Percentiles rank a stretch among this genome's conserved stretches.
Conservation (phyloP, 2,797 vertebrate species). For the Chaenodraco wilsoni region DNA sequence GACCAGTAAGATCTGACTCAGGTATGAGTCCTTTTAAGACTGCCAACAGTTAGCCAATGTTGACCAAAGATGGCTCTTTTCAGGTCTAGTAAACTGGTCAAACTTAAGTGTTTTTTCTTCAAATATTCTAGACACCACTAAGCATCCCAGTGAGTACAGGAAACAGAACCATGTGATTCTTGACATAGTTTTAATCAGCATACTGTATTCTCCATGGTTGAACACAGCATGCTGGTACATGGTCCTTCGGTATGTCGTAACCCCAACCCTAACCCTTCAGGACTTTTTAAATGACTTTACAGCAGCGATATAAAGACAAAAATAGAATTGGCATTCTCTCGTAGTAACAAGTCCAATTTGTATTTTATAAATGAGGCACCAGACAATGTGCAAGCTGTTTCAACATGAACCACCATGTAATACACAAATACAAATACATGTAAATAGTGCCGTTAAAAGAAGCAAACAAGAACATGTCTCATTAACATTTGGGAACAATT, state of each 20-base stretch:
- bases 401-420: constrained; percentile 24
- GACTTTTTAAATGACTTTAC: background rate
- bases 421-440: constrained; percentile 30
- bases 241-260: background rate
- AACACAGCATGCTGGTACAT: background rate
- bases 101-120: background rate
- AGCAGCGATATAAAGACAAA: background rate
- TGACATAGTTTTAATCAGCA: background rate
- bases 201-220: background rate
- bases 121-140: constrained; percentile 22
- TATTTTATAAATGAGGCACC: constrained; percentile 23
- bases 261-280: background rate
- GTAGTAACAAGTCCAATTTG: constrained; percentile 5
- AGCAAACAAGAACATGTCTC: constrained; percentile 24
- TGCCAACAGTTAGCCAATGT: background rate
- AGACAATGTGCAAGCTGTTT: constrained; percentile 8
- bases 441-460: constrained; percentile 27
- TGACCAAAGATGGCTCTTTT: constrained; percentile 4
- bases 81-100: background rate
- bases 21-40: background rate
- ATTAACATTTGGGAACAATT: constrained; percentile 7
- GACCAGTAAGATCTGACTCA: constrained; percentile 4
- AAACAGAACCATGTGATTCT: background rate
- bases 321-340: background rate
- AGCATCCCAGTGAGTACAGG: constrained; percentile 16